phyloP scores from a whole-genome alignment of 1,140 invertebrate genomes.

The Neodiprion lecontei region DNA sequence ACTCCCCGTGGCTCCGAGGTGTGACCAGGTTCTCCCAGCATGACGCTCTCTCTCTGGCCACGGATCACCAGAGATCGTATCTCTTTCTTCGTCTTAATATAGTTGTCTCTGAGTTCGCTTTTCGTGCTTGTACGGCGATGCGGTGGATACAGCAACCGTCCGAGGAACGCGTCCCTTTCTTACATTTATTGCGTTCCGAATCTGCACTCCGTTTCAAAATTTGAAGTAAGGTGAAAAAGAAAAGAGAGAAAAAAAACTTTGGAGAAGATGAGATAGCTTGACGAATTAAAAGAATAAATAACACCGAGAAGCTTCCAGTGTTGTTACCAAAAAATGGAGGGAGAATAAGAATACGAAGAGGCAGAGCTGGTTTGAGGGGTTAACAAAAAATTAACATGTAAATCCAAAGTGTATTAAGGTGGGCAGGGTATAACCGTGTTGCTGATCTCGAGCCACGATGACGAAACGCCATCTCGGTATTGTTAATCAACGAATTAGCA shows the following conservation, averaged over 20 bases:
- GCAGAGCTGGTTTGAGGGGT: too few relatives aligned
- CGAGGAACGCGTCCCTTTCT: too few relatives aligned
- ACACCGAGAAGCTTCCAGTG: too few relatives aligned
- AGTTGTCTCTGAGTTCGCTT: conserved; percentile 6
- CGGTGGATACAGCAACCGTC: too few relatives aligned
- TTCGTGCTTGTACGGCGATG: too few relatives aligned
- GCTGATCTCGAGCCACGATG: conserved; percentile 36
- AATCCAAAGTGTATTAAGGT: conserved; percentile 44
- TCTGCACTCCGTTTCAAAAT: too few relatives aligned
- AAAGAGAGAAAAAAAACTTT: background rate
- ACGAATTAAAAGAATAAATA: too few relatives aligned
- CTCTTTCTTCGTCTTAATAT: conserved; percentile 8
- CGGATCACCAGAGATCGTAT: conserved; percentile 20
- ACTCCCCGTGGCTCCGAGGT: conserved; percentile 34
- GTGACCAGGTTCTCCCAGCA: conserved; percentile 37
- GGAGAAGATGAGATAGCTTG: background rate
- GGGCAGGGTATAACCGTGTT: background rate
- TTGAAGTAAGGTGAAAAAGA: background rate
- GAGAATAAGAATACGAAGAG: too few relatives aligned
- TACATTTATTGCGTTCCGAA: too few relatives aligned
- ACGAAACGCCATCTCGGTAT: conserved; percentile 46
- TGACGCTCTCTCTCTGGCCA: conserved; percentile 25
- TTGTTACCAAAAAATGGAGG: too few relatives aligned
- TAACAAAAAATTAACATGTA: conserved; percentile 25
- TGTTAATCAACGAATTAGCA: conserved; percentile 58